Conservation (phyloP, 2,888 invertebrate species). For the Terebella lapidaria region DNA sequence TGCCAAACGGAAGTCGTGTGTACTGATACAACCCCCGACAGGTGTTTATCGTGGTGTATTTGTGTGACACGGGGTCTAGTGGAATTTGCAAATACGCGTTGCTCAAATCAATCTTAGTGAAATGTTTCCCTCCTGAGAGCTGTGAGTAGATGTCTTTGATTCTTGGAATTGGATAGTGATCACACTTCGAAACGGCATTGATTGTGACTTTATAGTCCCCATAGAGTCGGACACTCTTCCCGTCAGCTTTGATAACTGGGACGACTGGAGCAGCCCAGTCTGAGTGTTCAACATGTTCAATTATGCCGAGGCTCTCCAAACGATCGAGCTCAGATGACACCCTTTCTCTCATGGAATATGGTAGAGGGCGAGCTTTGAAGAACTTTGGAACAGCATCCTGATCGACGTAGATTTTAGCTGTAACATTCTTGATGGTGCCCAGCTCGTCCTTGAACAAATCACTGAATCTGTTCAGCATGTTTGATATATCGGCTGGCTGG, state of each 20-base stretch:
- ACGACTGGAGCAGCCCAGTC: conserved; percentile 25
- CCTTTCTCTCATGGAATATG: conserved; percentile 14
- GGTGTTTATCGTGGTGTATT: neutral
- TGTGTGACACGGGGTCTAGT: neutral
- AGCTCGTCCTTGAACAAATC: conserved; percentile 8
- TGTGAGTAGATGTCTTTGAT: conserved; percentile 14
- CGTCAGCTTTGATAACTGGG: conserved; percentile 16
- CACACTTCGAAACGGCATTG: conserved; percentile 10
- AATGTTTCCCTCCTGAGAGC: conserved; percentile 21
- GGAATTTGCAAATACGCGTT: conserved; percentile 22
- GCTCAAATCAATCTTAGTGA: conserved; percentile 25
- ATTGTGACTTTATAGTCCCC: conserved; percentile 22
- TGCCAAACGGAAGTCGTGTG: neutral
- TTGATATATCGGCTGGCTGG: neutral
- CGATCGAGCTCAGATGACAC: conserved; percentile 11
- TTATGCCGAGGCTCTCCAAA: conserved; percentile 2
- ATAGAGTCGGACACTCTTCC: conserved; percentile 15
- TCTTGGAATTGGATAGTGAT: conserved; percentile 20
- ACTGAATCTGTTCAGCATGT: neutral
- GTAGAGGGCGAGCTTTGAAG: conserved; percentile 25
- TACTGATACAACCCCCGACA: neutral
- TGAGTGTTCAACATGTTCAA: conserved; percentile 6
- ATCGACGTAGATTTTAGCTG: conserved; percentile 12
- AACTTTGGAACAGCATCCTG: conserved; percentile 19
- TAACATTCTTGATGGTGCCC: conserved; percentile 2